Evolutionary conservation across 1,140 invertebrate genomes (phyloP), one percentile per base, ranked within the genome.

Genomic region (Brachionus rotundiformis): DNA sequence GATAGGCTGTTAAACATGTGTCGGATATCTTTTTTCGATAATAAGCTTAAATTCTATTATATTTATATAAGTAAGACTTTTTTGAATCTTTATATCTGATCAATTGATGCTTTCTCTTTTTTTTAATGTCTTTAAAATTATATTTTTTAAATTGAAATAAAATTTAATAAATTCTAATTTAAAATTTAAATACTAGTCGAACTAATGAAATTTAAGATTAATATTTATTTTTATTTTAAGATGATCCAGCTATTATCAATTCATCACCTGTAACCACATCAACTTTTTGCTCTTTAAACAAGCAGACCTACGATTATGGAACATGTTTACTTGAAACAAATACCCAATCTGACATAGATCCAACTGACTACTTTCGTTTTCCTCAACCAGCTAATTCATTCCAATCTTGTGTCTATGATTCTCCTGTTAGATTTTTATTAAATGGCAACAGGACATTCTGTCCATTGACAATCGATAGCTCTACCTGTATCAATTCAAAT

Each of bases 291-390:
- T 59, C 31, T 13, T 39, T 79, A n/a, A 31, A 27, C 10, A 19
- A 73, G 8, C 19, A 39, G 19, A 11, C 44, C 2, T 79, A 79
- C 59, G 19, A 54, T 27, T 36, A 39, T 19, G 76, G 49, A 10
- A 31, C 76, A 13, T 79, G 76, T 41, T 23, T 79, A 19, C 31
- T 59, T 39, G 13, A 36, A 33, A 23, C 47, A 11, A 27, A 79
- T 2, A 23, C n/a, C 19, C 8, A 29, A 27, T 3, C 13, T 3
- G 25, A 59, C 47, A 59, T 7, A 2, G 25, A 39, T 11, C 23
- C 76, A 11, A 79, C 2, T 4, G 76, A 79, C 0, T 79, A 36
- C 59, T 79, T 54, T 36, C 44, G 76, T 10, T 79, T 79, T 63
- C 49, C 76, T 13, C 76, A 59, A 59, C 7, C 47, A 3, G 2